Evolutionary conservation across 2,888 invertebrate genomes (phyloP).

Genomic region (Dysmachus trigonus): DNA sequence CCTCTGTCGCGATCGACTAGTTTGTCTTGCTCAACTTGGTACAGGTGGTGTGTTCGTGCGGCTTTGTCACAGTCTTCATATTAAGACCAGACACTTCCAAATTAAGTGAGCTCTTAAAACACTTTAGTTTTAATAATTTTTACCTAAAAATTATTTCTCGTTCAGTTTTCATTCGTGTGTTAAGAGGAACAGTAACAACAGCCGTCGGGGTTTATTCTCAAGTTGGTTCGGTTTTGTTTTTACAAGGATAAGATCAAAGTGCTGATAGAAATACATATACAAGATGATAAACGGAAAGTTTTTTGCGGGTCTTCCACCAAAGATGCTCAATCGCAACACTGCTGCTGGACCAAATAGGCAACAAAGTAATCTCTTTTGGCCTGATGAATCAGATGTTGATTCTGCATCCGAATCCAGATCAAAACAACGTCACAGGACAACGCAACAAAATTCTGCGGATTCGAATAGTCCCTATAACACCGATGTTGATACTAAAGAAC

Average conservation of each 20-base stretch:
- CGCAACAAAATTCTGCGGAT: constrained; percentile 34
- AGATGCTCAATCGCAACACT: constrained; percentile 59
- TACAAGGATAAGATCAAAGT: constrained; percentile 35
- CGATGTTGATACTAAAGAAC: constrained; percentile 56
- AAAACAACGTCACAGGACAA: constrained; percentile 50
- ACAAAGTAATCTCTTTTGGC: constrained; percentile 64
- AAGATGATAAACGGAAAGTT: constrained; percentile 64
- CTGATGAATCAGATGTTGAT: constrained; percentile 59
- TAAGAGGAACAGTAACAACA: not conserved
- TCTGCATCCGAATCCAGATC: constrained; percentile 57
- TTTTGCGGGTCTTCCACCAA: constrained; percentile 62
- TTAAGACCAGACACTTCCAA: constrained; percentile 45
- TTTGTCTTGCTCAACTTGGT: not conserved
- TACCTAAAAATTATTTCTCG: constrained; percentile 19
- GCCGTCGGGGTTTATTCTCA: constrained; percentile 50
- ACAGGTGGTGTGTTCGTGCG: not conserved
- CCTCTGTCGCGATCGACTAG: not conserved
- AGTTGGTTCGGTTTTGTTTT: constrained; percentile 58
- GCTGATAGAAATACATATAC: not conserved
- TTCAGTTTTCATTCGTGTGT: constrained; percentile 12
- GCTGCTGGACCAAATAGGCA: constrained; percentile 57
- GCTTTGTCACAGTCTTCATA: constrained; percentile 11
- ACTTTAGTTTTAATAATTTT: constrained; percentile 20
- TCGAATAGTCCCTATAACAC: not conserved
- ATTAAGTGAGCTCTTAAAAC: constrained; percentile 29